Evolutionary conservation across 64 coral and sea anemone genomes (phyloP), one percentile per base, ranked within the genome.

Genomic region (Porites lutea): DNA sequence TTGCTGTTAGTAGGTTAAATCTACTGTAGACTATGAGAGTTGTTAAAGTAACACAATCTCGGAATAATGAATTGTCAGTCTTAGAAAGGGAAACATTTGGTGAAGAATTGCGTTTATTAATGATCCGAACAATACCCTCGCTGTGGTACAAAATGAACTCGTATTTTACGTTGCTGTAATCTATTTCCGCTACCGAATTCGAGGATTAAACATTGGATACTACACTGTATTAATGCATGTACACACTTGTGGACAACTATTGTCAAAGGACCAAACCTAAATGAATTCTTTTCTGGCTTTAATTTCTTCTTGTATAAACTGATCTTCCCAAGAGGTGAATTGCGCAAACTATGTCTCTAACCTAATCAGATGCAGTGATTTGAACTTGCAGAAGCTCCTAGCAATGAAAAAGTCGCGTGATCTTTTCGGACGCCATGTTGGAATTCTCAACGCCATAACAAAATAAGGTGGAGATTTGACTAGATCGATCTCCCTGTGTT

Each of bases 1-100:
- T 84, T 84, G 81, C 81, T 84, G 63, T 84, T 84, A 22, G 81
- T n/a, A 43, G 69, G 63, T 84, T 84, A 84, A 84, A 63, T 83
- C 64, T 47, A 51, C 53, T 66, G 61, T 68, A 5, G 81, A 68
- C 61, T 51, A 48, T 12, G 48, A 47, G 48, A 46, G 48, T 84
- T 69, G 68, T 62, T 11, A 23, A 15, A 48, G 62, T 18, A 84
- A 67, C 69, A 68, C 63, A 84, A 37, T 79, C 60, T 79, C 53
- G 12, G 60, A 83, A 83, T 48, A 37, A 60, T 84, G 81, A 65
- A 68, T 69, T 84, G 62, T 37, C 27, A 37, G 27, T 52, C 52
- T 84, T 66, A 68, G 18, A 69, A 84, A 45, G 16, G 37, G n/a
- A 50, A 82, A 59, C 48, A 83, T 21, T 67, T 84, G 0, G 45